phyloP scores from a whole-genome alignment of 2,797 vertebrate species.

The Zalophus californianus region DNA sequence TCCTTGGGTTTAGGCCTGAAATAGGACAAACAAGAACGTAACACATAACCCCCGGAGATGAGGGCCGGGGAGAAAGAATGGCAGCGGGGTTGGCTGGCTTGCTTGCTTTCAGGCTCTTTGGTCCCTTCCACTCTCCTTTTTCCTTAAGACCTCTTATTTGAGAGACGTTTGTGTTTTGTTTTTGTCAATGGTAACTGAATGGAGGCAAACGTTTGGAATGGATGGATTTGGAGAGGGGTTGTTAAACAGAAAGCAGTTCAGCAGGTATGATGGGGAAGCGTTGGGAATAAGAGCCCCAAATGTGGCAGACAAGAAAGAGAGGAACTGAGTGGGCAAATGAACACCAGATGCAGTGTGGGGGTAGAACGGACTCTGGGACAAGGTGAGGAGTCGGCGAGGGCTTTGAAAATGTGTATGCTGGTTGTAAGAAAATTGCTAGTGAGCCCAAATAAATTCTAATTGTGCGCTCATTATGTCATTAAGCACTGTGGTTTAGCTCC shows the following conservation, averaged over 20 bases:
- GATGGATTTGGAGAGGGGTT: not conserved
- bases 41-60: not conserved
- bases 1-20: not conserved
- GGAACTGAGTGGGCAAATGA: not conserved
- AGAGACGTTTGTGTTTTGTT: not conserved
- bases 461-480: not conserved
- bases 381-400: not conserved
- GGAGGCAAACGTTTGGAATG: not conserved
- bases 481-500: not conserved
- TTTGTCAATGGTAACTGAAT: not conserved
- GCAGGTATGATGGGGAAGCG: not conserved
- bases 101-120: not conserved
- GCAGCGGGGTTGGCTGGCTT: fast-evolving
- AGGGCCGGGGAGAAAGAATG: not conserved
- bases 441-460: not conserved
- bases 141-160: constrained; percentile 12
- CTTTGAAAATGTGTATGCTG: not conserved
- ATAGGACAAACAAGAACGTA: constrained; percentile 6
- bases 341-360: fast-evolving
- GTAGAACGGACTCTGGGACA: not conserved
- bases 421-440: not conserved
- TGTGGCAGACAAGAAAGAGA: not conserved
- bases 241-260: not conserved
- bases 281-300: not conserved
- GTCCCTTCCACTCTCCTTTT: not conserved